These are phyloP conservation scores for Rynchops niger DNA, from an alignment of 2,113 vertebrate genomes.

Conservation along the genomic window DNA sequence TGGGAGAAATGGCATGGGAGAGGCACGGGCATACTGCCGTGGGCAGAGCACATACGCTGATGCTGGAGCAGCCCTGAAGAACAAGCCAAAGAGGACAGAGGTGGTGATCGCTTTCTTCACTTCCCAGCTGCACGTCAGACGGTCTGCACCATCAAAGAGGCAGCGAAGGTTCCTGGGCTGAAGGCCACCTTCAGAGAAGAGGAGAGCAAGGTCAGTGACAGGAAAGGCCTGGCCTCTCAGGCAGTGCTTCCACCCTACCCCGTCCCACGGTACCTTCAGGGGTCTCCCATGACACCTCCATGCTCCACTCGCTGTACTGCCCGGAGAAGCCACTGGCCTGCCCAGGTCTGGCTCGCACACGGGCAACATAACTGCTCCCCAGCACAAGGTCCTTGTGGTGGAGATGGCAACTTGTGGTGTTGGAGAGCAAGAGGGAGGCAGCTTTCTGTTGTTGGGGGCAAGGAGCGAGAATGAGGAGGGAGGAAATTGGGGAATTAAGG, in stretches of 20 bases:
- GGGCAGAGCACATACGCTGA: slow-evolving; percentile 23
- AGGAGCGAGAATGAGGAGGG: neutral
- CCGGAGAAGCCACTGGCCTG: neutral
- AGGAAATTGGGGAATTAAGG: neutral
- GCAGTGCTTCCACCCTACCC: neutral
- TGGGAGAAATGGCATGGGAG: neutral
- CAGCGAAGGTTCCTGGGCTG: slow-evolving; percentile 73
- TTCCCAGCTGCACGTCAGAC: slow-evolving; percentile 34
- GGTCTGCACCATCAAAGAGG: slow-evolving; percentile 33
- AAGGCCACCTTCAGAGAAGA: slow-evolving; percentile 40
- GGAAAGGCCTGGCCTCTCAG: neutral
- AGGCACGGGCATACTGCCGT: fast-evolving
- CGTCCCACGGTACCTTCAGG: slow-evolving; percentile 49
- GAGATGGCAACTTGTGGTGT: neutral
- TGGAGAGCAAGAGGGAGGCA: neutral
- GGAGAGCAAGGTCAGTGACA: neutral
- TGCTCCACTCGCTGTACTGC: slow-evolving; percentile 69
- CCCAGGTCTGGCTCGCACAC: slow-evolving; percentile 47
- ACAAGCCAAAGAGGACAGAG: slow-evolving; percentile 71
- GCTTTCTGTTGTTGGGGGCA: slow-evolving; percentile 36
- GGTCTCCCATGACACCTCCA: slow-evolving; percentile 26
- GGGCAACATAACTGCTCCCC: slow-evolving; percentile 61
- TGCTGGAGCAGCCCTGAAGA: slow-evolving; percentile 30
- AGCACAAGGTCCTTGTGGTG: neutral
- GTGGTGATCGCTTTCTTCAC: neutral